Percentiles rank a stretch among this genome's conserved stretches.
Conservation (phyloP, 2,888 invertebrate genomes). For the Sacculina carcini region DNA sequence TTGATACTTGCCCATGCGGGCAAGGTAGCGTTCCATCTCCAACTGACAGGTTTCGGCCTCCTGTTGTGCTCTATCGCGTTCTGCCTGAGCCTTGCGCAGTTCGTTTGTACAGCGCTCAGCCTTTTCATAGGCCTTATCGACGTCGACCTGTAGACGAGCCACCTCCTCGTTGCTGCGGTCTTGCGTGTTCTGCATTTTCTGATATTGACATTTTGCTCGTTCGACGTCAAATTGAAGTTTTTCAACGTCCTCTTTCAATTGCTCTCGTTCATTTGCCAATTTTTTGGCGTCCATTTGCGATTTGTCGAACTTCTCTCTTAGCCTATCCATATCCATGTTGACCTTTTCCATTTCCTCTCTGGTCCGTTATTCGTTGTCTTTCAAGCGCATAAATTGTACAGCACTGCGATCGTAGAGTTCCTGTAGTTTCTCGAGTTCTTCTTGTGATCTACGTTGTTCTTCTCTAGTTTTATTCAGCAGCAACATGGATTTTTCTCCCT, state of each 20-base stretch:
- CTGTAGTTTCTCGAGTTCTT: conserved; percentile 55
- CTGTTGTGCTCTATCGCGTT: conserved; percentile 37
- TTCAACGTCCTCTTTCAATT: conserved; percentile 18
- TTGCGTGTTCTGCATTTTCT: conserved; percentile 54
- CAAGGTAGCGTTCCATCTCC: conserved; percentile 43
- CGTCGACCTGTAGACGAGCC: conserved; percentile 58
- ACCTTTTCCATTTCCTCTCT: conserved; percentile 49
- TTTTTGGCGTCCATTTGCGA: conserved; percentile 59
- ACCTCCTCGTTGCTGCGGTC: conserved; percentile 76
- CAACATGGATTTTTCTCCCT: conserved; percentile 56
- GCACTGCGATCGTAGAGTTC: conserved; percentile 70
- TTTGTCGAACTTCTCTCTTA: conserved; percentile 65
- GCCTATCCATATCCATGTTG: conserved; percentile 54
- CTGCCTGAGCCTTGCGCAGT: conserved; percentile 48
- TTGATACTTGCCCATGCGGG: conserved; percentile 46
- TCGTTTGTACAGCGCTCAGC: conserved; percentile 61
- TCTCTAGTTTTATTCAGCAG: conserved; percentile 53
- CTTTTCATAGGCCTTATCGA: conserved; percentile 72
- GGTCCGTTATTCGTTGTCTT: conserved; percentile 71
- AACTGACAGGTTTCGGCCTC: conserved; percentile 52
- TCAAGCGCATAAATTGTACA: conserved; percentile 53
- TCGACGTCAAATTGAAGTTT: conserved; percentile 37
- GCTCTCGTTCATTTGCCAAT: conserved; percentile 22
- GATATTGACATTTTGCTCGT: conserved; percentile 55
- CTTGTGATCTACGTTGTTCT: conserved; percentile 58